These are phyloP conservation scores for Aphaenogaster rudis DNA, from an alignment of 1,140 invertebrate species.

Conservation along the genomic window DNA sequence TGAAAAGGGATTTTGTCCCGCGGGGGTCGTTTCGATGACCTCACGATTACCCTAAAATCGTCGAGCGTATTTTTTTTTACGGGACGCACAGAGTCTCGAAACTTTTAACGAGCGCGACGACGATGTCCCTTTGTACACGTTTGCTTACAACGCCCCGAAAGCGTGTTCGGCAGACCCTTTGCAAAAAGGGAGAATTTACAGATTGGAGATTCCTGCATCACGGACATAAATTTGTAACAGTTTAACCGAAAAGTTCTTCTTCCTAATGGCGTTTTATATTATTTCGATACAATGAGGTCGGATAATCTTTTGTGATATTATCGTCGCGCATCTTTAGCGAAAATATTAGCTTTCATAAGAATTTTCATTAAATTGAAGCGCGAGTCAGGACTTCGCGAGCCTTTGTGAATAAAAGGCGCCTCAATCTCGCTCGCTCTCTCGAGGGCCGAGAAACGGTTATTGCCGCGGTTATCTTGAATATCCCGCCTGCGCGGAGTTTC, in stretches of 20 bases:
- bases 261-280: background rate
- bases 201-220: background rate
- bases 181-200: background rate
- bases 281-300: constrained; percentile 4
- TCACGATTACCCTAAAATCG: constrained; percentile 29
- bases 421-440: constrained; percentile 67
- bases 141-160: constrained; percentile 4
- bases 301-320: background rate
- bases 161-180: background rate
- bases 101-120: constrained; percentile 62
- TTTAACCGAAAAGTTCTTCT: background rate
- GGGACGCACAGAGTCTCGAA: background rate
- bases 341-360: constrained; percentile 46
- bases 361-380: constrained; percentile 66
- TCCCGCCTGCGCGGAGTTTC: constrained; percentile 56
- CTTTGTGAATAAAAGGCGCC: constrained; percentile 66
- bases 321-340: background rate
- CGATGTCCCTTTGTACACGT: background rate
- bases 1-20: background rate
- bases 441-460: constrained; percentile 74
- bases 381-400: background rate
- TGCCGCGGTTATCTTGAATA: constrained; percentile 71
- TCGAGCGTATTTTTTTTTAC: constrained; percentile 49
- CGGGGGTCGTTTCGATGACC: constrained; percentile 8
- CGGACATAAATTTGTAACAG: background rate